Evolutionary conservation across 2,888 invertebrate species (phyloP).

Genomic region (Leucophenga maculata): DNA sequence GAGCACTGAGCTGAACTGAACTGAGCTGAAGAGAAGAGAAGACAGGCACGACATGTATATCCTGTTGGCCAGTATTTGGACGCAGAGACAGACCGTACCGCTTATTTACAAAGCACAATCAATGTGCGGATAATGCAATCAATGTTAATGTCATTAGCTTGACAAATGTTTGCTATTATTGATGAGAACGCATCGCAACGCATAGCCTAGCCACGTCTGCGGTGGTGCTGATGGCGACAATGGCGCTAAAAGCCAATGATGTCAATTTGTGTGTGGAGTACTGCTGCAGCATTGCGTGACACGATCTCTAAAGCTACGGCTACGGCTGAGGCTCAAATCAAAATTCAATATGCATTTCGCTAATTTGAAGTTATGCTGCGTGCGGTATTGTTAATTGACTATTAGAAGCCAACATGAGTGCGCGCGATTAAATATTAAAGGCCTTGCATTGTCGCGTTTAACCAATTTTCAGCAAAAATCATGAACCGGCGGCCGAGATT

Average conservation of each 20-base stretch:
- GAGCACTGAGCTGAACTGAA: too few species aligned
- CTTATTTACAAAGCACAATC: conserved; percentile 55
- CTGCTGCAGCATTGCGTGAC: conserved; percentile 17
- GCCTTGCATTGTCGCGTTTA: too few species aligned
- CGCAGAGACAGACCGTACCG: conserved; percentile 9
- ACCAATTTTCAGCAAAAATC: too few species aligned
- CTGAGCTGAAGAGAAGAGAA: too few species aligned
- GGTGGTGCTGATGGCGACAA: background rate
- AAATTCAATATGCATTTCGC: conserved; percentile 20
- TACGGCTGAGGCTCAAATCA: conserved; percentile 3
- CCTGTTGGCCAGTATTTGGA: background rate
- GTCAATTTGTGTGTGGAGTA: conserved; percentile 22
- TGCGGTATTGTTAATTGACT: too few species aligned
- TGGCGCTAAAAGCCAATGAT: conserved; percentile 2
- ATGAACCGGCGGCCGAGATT: too few species aligned
- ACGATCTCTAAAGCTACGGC: conserved; percentile 18
- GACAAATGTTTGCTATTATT: conserved; percentile 65
- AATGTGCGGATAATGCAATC: conserved; percentile 59
- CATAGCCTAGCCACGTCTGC: too few species aligned
- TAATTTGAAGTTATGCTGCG: background rate
- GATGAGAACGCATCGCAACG: conserved; percentile 56
- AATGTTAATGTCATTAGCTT: conserved; percentile 66
- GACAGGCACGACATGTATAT: too few species aligned
- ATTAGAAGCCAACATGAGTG: too few species aligned
- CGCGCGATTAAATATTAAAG: too few species aligned